Conservation (phyloP, 2,113 vertebrate species). For the Tylochromis polylepis region DNA sequence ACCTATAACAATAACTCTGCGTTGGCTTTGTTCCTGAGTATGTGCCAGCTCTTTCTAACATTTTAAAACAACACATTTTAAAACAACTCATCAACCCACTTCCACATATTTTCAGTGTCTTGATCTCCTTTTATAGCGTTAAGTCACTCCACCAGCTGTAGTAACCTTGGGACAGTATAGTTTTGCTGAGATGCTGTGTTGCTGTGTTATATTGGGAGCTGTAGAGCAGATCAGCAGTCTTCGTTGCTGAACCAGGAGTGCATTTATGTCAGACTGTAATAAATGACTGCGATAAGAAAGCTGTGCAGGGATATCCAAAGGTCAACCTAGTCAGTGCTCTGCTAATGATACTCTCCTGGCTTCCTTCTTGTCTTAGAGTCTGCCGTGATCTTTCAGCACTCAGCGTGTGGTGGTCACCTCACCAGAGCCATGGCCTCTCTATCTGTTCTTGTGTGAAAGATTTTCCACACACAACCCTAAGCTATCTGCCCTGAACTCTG, state of each 20-base stretch:
- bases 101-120: background rate
- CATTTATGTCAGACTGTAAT: background rate
- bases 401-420: background rate
- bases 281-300: constrained; percentile 9
- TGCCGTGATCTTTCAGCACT: constrained; percentile 26
- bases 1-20: background rate
- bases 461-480: background rate
- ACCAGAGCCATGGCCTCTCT: background rate
- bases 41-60: accelerated
- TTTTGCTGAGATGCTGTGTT: background rate
- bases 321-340: constrained; percentile 38
- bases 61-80: background rate
- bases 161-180: background rate
- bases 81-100: background rate
- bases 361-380: background rate
- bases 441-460: background rate
- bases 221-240: background rate
- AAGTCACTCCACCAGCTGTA: background rate
- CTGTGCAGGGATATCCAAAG: constrained; percentile 20
- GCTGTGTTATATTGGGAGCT: background rate
- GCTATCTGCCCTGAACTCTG: background rate
- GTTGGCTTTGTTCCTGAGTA: background rate
- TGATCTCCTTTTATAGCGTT: background rate
- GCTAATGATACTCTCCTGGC: background rate
- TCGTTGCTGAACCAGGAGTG: background rate